Conservation (phyloP, 2,888 invertebrate genomes). For the Drosophila niveifrons region DNA sequence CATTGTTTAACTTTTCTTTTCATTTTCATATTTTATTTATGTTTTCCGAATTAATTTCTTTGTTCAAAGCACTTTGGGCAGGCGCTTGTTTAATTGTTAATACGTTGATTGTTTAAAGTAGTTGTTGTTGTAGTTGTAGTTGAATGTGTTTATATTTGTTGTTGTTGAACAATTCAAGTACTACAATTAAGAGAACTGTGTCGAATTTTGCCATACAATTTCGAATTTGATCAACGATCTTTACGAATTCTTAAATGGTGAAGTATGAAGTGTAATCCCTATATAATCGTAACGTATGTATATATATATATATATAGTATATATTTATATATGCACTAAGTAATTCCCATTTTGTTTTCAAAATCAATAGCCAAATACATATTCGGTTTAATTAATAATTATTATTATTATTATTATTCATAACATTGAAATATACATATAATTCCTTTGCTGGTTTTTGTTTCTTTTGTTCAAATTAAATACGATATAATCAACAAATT, state of each 20-base stretch:
- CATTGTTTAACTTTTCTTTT: constrained; percentile 30
- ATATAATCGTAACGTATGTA: constrained; percentile 50
- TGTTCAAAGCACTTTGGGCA: constrained; percentile 62
- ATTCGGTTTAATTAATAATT: constrained; percentile 26
- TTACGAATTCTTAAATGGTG: constrained; percentile 1
- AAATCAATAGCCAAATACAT: constrained; percentile 55
- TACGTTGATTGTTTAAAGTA: constrained; percentile 59
- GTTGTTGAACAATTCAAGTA: constrained; percentile 54
- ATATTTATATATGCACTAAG: constrained; percentile 52
- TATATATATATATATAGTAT: constrained; percentile 36
- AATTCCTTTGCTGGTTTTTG: constrained; percentile 30
- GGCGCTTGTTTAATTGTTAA: constrained; percentile 72
- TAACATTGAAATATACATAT: constrained; percentile 76
- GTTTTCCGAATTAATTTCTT: constrained; percentile 29
- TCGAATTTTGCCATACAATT: constrained; percentile 4
- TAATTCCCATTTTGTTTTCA: constrained; percentile 37
- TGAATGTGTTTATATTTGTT: constrained; percentile 5
- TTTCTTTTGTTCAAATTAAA: constrained; percentile 42
- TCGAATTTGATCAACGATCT: constrained; percentile 1
- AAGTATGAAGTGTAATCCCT: constrained; percentile 42
- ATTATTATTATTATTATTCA: constrained; percentile 41
- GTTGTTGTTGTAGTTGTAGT: constrained; percentile 31
- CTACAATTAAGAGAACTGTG: constrained; percentile 34
- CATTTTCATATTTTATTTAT: constrained; percentile 29
- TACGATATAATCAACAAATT: constrained; percentile 60